phyloP scores from a whole-genome alignment of 2,888 invertebrate species.

The Ormia ochracea region DNA sequence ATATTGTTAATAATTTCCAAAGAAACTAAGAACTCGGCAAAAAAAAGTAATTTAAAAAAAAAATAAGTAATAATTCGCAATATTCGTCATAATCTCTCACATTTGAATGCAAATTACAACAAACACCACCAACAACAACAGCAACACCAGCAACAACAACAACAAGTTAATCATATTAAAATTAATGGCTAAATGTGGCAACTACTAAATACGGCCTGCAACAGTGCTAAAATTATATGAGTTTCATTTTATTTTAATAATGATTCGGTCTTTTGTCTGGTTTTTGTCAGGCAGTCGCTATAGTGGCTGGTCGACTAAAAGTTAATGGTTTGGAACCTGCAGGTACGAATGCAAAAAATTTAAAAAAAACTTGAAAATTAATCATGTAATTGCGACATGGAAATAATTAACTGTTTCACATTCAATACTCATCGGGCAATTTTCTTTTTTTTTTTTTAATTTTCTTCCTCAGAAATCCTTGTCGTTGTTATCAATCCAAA shows the following conservation, averaged over 20 bases:
- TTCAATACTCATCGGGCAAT: background rate
- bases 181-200: conserved; percentile 39
- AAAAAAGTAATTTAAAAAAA: too few relatives aligned
- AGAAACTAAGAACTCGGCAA: conserved; percentile 13
- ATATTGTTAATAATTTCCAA: conserved; percentile 55
- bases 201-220: conserved; percentile 35
- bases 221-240: conserved; percentile 60
- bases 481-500: conserved; percentile 35
- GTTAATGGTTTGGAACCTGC: conserved; percentile 56
- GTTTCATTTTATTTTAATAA: conserved; percentile 31
- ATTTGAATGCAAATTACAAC: conserved; percentile 40
- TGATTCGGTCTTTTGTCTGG: conserved; percentile 33
- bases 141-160: background rate
- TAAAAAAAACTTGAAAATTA: conserved; percentile 21
- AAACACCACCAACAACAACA: conserved; percentile 8
- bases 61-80: too few relatives aligned
- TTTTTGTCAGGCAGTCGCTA: background rate
- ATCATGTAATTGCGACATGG: conserved; percentile 16
- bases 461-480: conserved; percentile 53
- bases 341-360: conserved; percentile 32
- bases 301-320: conserved; percentile 27
- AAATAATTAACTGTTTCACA: background rate
- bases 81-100: conserved; percentile 31
- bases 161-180: conserved; percentile 56
- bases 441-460: conserved; percentile 1